Evolutionary conservation across 2,888 invertebrate species (phyloP).

Genomic region (Catocala nupta): DNA sequence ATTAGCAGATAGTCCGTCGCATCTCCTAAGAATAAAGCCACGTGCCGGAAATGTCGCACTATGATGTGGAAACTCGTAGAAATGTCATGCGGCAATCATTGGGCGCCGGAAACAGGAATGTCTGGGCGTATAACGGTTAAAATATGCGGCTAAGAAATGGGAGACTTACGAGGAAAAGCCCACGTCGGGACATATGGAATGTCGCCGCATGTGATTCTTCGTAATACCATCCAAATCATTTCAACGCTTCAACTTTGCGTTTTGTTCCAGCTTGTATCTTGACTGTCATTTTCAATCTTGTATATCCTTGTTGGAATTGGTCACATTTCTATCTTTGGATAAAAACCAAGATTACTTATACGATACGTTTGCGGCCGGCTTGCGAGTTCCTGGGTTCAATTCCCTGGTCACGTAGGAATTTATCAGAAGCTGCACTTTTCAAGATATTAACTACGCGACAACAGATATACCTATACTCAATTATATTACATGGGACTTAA

Average conservation of each 20-base stretch:
- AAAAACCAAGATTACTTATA: no score
- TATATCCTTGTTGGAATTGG: no score
- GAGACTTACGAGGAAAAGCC: slow-evolving; percentile 32
- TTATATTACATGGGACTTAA: no score
- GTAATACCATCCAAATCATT: slow-evolving; percentile 18
- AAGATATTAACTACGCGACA: no score
- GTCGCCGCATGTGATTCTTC: slow-evolving; percentile 26
- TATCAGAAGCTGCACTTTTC: no score
- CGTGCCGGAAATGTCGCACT: slow-evolving; percentile 42
- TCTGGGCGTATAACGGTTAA: slow-evolving; percentile 41
- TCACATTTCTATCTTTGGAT: no score
- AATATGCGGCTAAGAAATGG: slow-evolving; percentile 39
- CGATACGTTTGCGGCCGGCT: no score
- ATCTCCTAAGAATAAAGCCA: slow-evolving; percentile 36
- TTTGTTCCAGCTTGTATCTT: no score
- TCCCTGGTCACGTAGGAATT: no score
- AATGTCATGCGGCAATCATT: slow-evolving; percentile 43
- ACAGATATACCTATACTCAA: no score
- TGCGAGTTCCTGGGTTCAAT: no score
- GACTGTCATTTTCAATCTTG: no score
- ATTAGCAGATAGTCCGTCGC: slow-evolving; percentile 11
- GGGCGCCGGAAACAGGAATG: slow-evolving; percentile 52
- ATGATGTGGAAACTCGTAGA: slow-evolving; percentile 43
- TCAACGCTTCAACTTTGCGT: not conserved
- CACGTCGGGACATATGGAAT: slow-evolving; percentile 34